Evolutionary conservation across 2,113 vertebrate genomes (phyloP).

Genomic region (Leptobrachium leishanense): DNA sequence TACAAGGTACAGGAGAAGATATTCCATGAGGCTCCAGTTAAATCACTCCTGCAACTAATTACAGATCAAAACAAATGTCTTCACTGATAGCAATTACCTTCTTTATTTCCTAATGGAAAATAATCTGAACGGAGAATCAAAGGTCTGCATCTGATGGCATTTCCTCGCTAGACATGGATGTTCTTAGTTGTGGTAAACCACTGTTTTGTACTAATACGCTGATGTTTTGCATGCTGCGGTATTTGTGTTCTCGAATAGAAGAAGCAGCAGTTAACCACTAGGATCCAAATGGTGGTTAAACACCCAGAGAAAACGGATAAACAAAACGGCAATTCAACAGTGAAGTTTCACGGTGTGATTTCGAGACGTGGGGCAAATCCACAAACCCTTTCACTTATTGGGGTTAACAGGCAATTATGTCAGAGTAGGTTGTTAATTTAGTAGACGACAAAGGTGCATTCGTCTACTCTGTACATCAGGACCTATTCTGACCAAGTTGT

Average conservation of each 20-base stretch:
- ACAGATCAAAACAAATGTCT: conserved; percentile 32
- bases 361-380: neutral
- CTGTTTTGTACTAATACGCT: conserved; percentile 34
- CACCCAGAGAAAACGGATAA: conserved; percentile 9
- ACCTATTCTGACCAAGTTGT: too few species aligned
- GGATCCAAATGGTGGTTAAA: conserved; percentile 21
- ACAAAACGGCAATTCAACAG: conserved; percentile 18
- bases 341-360: neutral
- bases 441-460: too few species aligned
- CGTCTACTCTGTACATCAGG: too few species aligned
- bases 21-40: conserved; percentile 23
- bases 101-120: conserved; percentile 48
- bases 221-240: conserved; percentile 26
- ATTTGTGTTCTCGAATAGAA: conserved; percentile 23
- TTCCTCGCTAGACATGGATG: conserved; percentile 37
- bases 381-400: too few species aligned
- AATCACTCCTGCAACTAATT: conserved; percentile 34
- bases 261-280: conserved; percentile 33
- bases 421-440: too few species aligned
- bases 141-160: conserved; percentile 36
- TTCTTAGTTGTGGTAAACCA: conserved; percentile 45
- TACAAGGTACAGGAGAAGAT: conserved; percentile 20
- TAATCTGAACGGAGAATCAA: conserved; percentile 41
- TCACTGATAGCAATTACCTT: conserved; percentile 46
- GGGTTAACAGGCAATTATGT: too few species aligned